Conservation (phyloP, 2,888 invertebrate genomes). For the Drosophila acutilabella region DNA sequence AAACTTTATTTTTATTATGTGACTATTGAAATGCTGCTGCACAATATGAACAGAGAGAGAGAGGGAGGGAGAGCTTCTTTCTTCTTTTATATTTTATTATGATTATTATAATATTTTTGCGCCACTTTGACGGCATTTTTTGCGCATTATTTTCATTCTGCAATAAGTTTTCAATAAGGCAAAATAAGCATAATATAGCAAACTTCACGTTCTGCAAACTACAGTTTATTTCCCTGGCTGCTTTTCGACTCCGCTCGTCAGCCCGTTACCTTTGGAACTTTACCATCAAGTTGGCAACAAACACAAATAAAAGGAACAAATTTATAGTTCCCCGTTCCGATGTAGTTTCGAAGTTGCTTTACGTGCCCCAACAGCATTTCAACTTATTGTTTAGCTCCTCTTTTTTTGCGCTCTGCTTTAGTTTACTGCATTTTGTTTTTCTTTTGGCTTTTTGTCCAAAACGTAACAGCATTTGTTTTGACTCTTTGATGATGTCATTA, state of each 20-base stretch:
- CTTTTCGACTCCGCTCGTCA: conserved; percentile 1
- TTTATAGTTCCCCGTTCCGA: conserved; percentile 2
- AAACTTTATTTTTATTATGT: conserved; percentile 20
- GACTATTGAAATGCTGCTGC: conserved; percentile 31
- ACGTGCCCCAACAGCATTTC: conserved; percentile 41
- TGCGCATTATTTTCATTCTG: conserved; percentile 47
- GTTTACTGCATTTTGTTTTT: conserved; percentile 13
- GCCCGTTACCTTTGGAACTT: conserved; percentile 46
- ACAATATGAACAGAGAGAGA: too few species aligned
- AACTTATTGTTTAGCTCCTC: conserved; percentile 22
- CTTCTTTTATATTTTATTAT: conserved; percentile 26
- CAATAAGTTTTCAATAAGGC: conserved; percentile 54
- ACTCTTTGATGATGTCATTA: conserved; percentile 25
- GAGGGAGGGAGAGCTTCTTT: conserved; percentile 9
- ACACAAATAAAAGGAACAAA: conserved; percentile 10
- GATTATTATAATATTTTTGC: conserved; percentile 30
- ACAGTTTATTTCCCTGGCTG: conserved; percentile 36
- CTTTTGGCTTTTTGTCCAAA: conserved; percentile 15
- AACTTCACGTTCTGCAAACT: conserved; percentile 54
- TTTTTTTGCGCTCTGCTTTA: not conserved
- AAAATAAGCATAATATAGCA: conserved; percentile 58
- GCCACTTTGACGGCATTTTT: conserved; percentile 43
- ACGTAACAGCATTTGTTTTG: conserved; percentile 23
- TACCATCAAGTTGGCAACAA: conserved; percentile 22
- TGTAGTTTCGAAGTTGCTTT: conserved; percentile 34